A percentile compares a stretch with the other conserved stretches of the same genome.
phyloP scores from a whole-genome alignment of 2,113 vertebrate genomes.

The Nothobranchius furzeri region DNA sequence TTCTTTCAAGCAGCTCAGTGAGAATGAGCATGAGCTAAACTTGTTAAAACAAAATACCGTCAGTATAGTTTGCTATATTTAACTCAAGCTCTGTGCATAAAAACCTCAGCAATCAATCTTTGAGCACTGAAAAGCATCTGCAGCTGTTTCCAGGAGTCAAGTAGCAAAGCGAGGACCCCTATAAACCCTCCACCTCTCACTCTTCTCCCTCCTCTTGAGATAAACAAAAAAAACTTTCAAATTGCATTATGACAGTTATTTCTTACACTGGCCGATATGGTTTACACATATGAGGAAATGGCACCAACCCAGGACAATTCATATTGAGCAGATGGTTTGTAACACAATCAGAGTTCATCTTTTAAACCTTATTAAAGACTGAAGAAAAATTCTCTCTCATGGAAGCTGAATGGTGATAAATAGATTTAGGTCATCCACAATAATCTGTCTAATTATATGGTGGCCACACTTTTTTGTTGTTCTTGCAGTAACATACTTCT shows the following conservation, averaged over 20 bases:
- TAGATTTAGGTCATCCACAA: slow-evolving; percentile 15
- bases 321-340: too few relatives aligned
- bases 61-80: slow-evolving; percentile 42
- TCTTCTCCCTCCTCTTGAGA: slow-evolving; percentile 6
- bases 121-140: slow-evolving; percentile 77
- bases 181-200: background rate
- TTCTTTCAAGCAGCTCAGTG: background rate
- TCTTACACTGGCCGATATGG: background rate
- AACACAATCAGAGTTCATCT: too few relatives aligned
- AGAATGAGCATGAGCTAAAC: slow-evolving; percentile 1
- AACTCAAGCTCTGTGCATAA: slow-evolving; percentile 54
- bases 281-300: background rate
- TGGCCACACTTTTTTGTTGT: slow-evolving; percentile 35
- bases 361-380: too few relatives aligned
- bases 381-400: too few relatives aligned
- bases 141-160: slow-evolving; percentile 83
- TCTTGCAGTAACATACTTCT: slow-evolving; percentile 42
- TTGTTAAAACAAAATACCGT: slow-evolving; percentile 25
- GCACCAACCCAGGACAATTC: background rate
- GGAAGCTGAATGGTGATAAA: too few relatives aligned
- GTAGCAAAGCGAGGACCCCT: slow-evolving; percentile 43
- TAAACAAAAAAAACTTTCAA: background rate
- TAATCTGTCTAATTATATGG: slow-evolving; percentile 20
- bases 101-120: slow-evolving; percentile 63
- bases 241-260: background rate